Base-by-base conservation (phyloP, 2,888 invertebrate species). In the Temnothorax rugatulus region DNA sequence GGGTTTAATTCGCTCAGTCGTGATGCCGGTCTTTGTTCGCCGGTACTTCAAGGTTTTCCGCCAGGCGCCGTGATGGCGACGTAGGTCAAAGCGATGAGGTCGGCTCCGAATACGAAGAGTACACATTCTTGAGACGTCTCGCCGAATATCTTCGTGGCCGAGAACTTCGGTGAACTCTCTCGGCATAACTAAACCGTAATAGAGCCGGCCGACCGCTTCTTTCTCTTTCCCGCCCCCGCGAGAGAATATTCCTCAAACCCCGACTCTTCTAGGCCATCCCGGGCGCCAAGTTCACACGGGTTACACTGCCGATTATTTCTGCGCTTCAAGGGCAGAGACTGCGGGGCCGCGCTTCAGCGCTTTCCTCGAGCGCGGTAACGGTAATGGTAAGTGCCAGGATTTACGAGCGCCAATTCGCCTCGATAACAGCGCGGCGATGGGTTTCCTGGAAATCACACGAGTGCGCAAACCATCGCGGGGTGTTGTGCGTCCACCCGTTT, bases 361-460 rank as follows among this genome's bases (percentile, higher is more conserved):
- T 75, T 89, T 85, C 84, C 85, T 84, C 83, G 82, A 84, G 84
- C 87, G 86, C 74, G 88, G 88, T 92, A 92, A 92, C 92, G 92
- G 91, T 91, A 92, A 92, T 92, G 88, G 89, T 89, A 90, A 91
- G 87, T 90, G 88, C 87, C 86, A 84, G 88, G 89, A 91, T 92
- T 91, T 92, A 93, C 91, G 91, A 92, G 91, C 87, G 71, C 61
- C 89, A 86, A 88, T 87, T 86, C 86, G 81, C 86, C 81, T 75
- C 83, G 84, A 87, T 83, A 90, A 86, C 86, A 83, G 79, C 71
- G 66, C 81, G 71, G 59, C 85, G 69, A 85, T 89, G 87, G 69
- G 57, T 84, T 90, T 89, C 87, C 84, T 71, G 85, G 89, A 87
- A 87, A 90, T 87, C 84, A 85, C 86, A 64, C 84, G 82, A 75